Base-by-base conservation (phyloP, 1,140 invertebrate genomes). In the Anthonomus grandis region DNA sequence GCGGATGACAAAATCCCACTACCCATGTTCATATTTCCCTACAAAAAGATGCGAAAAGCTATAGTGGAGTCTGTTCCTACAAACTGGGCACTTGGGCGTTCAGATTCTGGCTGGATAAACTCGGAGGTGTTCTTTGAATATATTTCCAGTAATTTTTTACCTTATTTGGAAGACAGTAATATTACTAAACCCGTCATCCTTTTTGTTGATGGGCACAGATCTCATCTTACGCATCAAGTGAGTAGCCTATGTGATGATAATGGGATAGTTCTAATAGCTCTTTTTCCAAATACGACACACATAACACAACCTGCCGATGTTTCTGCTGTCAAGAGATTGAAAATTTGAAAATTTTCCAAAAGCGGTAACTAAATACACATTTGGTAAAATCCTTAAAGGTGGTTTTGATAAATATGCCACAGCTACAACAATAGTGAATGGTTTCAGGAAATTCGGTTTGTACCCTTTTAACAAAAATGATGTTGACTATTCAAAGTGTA, bases 41-140 rank as follows among this genome's bases (percentile, higher is more conserved):
- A 66, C 47, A 46, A 63, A 18, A 22, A 60, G 24, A 49, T 59
- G 31, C 68, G 64, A 41, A 58, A 54, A 50, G 47, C 46, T 8
- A 53, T 73, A 13, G 59, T 46, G n/a, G 34, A 63, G 27, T 68
- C 52, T 49, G 58, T 73, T 15, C 71, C 71, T 19, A 17, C 57
- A 42, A 44, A 64, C 21, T 76, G 71, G 69, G 55, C 23, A 12
- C 13, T 77, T 5, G 74, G 73, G 6, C 65, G 59, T 39, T 65
- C 64, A 19, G 69, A 76, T n/a, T 64, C 39, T 9, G 72, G 75
- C 0, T 77, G 72, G 73, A 76, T 76, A 66, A 68, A 54, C 9
- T 47, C 44, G 17, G 70, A 70, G 58, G 60, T 66, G 4, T 77
- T 76, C 62, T 74, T 64, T 62, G 74, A 75, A 65, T 77, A 72